Evolutionary conservation across 2,888 invertebrate species (phyloP), one percentile per base, ranked within the genome.

Genomic region (Arctia plantaginis): DNA sequence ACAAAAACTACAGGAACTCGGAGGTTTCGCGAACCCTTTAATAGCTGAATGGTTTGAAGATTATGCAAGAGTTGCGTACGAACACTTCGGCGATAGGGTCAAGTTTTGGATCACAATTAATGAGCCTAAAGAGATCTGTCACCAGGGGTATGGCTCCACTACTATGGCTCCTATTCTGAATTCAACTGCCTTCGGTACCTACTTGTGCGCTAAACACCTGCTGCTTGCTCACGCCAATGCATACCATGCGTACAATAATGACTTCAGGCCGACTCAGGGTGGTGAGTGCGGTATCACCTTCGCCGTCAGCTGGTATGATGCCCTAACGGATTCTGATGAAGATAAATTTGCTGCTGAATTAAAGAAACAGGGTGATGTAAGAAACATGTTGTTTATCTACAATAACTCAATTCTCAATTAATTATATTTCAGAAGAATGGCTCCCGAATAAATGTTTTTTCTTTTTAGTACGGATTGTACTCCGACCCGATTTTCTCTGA

Each of bases 21-120:
- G 96, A 2, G 97, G 97, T 23, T 94, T 94, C 73, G 76, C 90
- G 1, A 96, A 94, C 77, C 88, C 93, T 0, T 41, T 92, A 0
- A 85, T 96, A 39, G 82, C 91, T 0, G 88, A 92, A 39, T 95
- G 96, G 91, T 96, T 95, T 78, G 92, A 91, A 71, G 93, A 93
- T 13, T 96, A 96, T 80, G 94, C 96, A 0, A 87, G 92, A 35
- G 87, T 95, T 27, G 90, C 91, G 0, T 96, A 89, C 77, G 81
- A 89, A 41, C 84, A 86, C 20, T 96, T 94, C 77, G 96, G 96
- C 2, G 95, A 96, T 74, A 90, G 95, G 72, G 96, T 94, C 0
- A 95, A 96, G 80, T 86, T 88, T 23, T 97, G 96, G 96, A 94
- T 96, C 8, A 97, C 97, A 0, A 93, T 96, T 72, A 97, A 97